These are phyloP conservation scores for Tineola bisselliella DNA, from an alignment of 2,888 invertebrate species.

Conservation along the genomic window DNA sequence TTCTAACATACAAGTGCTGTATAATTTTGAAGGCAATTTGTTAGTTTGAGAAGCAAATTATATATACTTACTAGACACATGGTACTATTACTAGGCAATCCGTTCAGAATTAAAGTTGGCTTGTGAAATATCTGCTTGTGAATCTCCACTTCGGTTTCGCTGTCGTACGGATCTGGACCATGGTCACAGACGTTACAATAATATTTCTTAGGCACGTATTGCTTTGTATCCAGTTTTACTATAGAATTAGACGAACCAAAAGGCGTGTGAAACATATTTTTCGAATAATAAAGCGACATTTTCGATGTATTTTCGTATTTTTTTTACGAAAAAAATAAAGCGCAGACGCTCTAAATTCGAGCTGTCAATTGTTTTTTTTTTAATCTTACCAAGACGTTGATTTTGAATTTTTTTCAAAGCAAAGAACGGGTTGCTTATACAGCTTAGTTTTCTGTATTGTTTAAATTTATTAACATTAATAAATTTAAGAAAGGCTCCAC, in stretches of 20 bases:
- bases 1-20: no score
- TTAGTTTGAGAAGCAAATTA: no score
- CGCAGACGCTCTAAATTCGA: not conserved
- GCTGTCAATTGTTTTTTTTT: not conserved
- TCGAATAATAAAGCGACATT: not conserved
- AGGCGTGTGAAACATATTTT: not conserved
- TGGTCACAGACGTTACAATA: conserved; percentile 26
- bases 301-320: no score
- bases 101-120: not conserved
- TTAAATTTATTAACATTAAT: no score
- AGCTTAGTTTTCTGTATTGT: no score
- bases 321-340: not conserved
- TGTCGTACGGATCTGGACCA: conserved; percentile 22
- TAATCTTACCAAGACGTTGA: no score
- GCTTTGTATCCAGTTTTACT: not conserved
- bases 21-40: no score
- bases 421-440: no score
- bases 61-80: not conserved
- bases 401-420: no score
- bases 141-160: conserved; percentile 35
- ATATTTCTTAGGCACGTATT: not conserved
- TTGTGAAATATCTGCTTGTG: conserved; percentile 24
- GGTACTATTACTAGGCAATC: not conserved
- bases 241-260: not conserved
- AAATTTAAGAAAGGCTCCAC: no score